Percentiles rank a stretch among this genome's conserved stretches.
Conservation (phyloP, 2,113 vertebrate species). For the Microcebus tavaratra region DNA sequence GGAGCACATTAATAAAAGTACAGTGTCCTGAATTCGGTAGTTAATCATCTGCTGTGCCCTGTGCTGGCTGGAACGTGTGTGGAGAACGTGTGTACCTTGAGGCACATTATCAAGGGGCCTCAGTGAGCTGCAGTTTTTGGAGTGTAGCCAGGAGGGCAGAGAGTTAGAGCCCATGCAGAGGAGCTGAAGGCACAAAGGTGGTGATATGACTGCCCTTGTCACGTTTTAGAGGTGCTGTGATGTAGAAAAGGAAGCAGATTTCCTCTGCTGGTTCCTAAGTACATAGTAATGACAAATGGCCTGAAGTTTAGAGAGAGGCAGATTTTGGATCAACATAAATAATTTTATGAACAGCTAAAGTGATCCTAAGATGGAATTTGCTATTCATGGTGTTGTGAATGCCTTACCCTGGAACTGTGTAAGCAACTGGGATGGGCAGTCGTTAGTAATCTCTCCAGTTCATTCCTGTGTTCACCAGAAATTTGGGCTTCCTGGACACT, state of each 20-base stretch:
- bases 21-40: not conserved
- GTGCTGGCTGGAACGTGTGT: not conserved
- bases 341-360: not conserved
- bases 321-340: not conserved
- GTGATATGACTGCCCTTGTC: not conserved
- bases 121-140: not conserved
- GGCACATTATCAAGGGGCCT: not conserved
- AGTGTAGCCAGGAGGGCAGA: too few species aligned
- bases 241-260: not conserved
- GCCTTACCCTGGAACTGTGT: not conserved
- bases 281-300: not conserved
- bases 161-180: not conserved
- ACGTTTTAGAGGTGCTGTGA: fast-evolving
- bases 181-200: fast-evolving
- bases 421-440: not conserved
- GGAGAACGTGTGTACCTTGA: fast-evolving
- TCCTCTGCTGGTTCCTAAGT: not conserved
- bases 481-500: not conserved
- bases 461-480: not conserved
- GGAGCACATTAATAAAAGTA: not conserved
- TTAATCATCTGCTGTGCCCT: not conserved
- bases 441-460: fast-evolving
- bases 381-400: not conserved
- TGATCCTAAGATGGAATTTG: not conserved
- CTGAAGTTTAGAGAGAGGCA: not conserved